These are phyloP conservation scores for Muraenolepis orangiensis DNA, from an alignment of 2,797 vertebrate genomes.

Conservation along the genomic window DNA sequence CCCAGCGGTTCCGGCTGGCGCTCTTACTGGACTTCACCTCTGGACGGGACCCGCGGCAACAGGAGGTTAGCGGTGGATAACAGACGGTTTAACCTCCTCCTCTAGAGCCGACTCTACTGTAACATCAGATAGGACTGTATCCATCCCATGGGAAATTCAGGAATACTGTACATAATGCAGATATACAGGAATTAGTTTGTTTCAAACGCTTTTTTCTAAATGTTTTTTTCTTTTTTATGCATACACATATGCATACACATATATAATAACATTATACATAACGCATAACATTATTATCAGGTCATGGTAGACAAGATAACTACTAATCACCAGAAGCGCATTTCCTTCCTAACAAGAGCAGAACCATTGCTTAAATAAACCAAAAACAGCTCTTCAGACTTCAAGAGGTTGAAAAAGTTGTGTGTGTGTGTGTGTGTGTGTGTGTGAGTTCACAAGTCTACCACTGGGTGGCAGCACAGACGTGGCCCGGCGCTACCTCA, in stretches of 20 bases:
- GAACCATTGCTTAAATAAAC: too few species aligned
- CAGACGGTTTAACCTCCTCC: background rate
- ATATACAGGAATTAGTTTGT: too few species aligned
- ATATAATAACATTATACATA: too few species aligned
- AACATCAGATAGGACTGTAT: background rate
- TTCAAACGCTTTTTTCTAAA: too few species aligned
- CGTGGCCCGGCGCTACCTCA: conserved; percentile 41
- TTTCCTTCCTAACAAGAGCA: too few species aligned
- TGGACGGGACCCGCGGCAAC: conserved; percentile 55
- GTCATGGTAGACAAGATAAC: too few species aligned
- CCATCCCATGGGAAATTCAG: background rate
- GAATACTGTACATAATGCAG: background rate
- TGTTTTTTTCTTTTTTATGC: too few species aligned
- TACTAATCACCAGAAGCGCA: too few species aligned
- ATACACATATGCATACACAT: too few species aligned
- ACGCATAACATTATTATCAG: too few species aligned
- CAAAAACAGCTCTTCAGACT: too few species aligned
- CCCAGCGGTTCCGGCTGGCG: conserved; percentile 77
- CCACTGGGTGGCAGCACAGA: conserved; percentile 70
- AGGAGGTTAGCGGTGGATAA: background rate
- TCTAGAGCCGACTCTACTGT: background rate
- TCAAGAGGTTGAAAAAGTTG: background rate
- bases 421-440: background rate
- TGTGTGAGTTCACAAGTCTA: background rate
- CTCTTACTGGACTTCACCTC: conserved; percentile 80